These are phyloP conservation scores for Hepsetus odoe DNA, from an alignment of 2,113 vertebrate species.

Conservation along the genomic window DNA sequence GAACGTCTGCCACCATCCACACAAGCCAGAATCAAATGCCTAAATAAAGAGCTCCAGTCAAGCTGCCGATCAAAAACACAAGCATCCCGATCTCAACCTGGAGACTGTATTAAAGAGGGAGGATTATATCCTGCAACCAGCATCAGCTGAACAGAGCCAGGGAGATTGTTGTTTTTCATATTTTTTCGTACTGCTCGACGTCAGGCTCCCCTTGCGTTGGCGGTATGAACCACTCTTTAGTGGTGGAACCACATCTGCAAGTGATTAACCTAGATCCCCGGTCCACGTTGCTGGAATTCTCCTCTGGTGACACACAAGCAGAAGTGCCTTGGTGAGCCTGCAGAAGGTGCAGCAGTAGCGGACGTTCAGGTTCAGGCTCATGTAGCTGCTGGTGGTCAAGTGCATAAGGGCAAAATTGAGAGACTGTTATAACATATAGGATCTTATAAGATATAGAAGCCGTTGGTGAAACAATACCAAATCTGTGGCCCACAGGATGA, in stretches of 20 bases:
- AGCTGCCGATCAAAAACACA: conserved; percentile 1
- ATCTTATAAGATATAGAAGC: no score
- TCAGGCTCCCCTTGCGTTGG: conserved; percentile 28
- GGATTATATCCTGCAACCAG: conserved; percentile 1
- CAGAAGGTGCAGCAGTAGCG: neutral
- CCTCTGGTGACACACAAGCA: conserved; percentile 52
- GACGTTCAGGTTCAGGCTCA: neutral
- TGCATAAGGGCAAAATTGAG: neutral
- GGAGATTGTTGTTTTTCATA: conserved; percentile 58
- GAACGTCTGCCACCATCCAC: neutral
- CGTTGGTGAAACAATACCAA: no score
- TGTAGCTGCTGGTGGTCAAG: neutral
- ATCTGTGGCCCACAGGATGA: no score
- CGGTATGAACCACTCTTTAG: conserved; percentile 3
- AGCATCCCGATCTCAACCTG: conserved; percentile 7
- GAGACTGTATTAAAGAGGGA: conserved; percentile 18
- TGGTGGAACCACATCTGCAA: conserved; percentile 72
- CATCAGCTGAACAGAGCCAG: conserved; percentile 61
- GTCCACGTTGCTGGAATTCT: conserved; percentile 73
- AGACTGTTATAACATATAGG: no score
- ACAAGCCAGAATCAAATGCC: conserved; percentile 15
- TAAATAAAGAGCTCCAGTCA: conserved; percentile 3
- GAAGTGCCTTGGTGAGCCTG: conserved; percentile 6
- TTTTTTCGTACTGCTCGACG: conserved; percentile 2
- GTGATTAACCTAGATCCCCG: conserved; percentile 72